These are phyloP conservation scores for Orussus abietinus DNA, from an alignment of 1,140 invertebrate species.

Conservation along the genomic window DNA sequence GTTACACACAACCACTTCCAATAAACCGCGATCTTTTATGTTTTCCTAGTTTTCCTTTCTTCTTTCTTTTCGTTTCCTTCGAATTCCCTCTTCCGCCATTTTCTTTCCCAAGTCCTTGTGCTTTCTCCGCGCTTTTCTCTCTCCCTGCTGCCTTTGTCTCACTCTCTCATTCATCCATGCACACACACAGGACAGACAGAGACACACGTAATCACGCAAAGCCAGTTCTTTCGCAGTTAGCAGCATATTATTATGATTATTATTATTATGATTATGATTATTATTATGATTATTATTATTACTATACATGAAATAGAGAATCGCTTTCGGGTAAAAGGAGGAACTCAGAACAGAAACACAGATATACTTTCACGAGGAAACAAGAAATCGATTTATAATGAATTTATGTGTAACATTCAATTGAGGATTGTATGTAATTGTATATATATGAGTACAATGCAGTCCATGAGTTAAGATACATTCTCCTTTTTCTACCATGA, in stretches of 20 bases:
- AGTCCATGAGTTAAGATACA: slow-evolving; percentile 54
- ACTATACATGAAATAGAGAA: too few relatives aligned
- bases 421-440: slow-evolving; percentile 53
- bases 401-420: slow-evolving; percentile 52
- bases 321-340: slow-evolving; percentile 12
- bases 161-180: neutral
- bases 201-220: neutral
- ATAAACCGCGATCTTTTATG: too few relatives aligned
- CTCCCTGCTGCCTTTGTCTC: slow-evolving; percentile 1
- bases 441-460: slow-evolving; percentile 50
- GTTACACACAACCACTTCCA: too few relatives aligned
- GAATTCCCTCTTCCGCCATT: too few relatives aligned
- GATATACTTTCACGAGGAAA: slow-evolving; percentile 29
- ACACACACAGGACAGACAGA: slow-evolving; percentile 2
- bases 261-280: too few relatives aligned
- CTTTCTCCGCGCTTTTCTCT: neutral
- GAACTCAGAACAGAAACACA: slow-evolving; percentile 19
- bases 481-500: slow-evolving; percentile 59
- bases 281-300: too few relatives aligned
- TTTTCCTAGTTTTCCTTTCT: too few relatives aligned
- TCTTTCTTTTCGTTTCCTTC: too few relatives aligned
- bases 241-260: slow-evolving; percentile 5
- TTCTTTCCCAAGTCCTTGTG: too few relatives aligned
- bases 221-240: neutral
- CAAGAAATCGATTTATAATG: slow-evolving; percentile 43